Evolutionary conservation across 1,140 invertebrate species (phyloP), one percentile per base, ranked within the genome.

Genomic region (Theocolax elegans): DNA sequence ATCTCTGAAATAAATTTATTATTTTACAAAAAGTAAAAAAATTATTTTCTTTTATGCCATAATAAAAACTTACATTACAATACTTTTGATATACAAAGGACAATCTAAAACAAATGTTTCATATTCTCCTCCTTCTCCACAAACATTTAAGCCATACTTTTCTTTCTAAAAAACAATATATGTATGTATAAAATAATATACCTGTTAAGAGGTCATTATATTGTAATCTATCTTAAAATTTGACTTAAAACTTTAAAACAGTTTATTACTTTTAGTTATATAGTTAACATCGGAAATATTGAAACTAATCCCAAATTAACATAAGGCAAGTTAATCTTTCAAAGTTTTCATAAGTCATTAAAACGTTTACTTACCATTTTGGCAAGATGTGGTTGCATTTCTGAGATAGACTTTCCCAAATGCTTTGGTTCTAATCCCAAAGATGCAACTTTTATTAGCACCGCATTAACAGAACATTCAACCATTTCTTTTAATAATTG

Each of bases 401-500:
- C 91, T 72, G 88, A 87, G 72, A 99, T 87, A 29, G 92, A 91
- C 87, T 94, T 91, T 35, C 97, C 97, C 65, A 99, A 88, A 88
- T 99, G 95, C 76, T 92, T 89, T 46, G 94, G 94, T 74, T 95
- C 91, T 74, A 99, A 88, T 71, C 96, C 96, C 73, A 98, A 86
- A 25, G 95, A 92, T 62, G 97, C 97, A 25, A 98, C 95, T 91
- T 99, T 99, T 60, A 99, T 97, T 29, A 99, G 88, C 75, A 99
- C 94, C 46, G 98, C 97, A 81, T 97, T 90, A 70, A 99, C 89
- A 75, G 92, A 91, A 86, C 92, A 94, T 76, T 92, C 90, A 80
- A 99, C 96, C 97, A 99, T 99, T 88, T 99, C 97, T 85, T 96
- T 91, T n/a, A 99, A 86, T 48, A 99, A 84, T 85, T 97, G 93